A percentile compares a stretch with the other conserved stretches of the same genome.
Conservation (phyloP, 2,888 invertebrate genomes). For the Athalia cordata region DNA sequence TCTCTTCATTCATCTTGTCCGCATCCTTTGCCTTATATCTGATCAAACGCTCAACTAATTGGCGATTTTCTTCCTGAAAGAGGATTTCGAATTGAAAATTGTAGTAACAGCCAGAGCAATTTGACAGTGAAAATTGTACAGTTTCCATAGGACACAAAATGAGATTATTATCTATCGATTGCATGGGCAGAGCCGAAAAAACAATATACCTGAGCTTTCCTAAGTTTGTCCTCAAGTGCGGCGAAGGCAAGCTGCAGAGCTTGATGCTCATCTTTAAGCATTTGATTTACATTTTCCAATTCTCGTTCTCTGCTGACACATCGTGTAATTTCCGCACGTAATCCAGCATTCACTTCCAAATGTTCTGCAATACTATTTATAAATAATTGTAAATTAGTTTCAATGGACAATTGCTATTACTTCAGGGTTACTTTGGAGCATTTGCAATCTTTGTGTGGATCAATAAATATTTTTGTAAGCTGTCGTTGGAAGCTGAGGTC, state of each 20-base stretch:
- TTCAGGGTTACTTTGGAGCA: no score
- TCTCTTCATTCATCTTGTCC: slow-evolving; percentile 97
- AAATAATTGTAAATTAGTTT: background rate
- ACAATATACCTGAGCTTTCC: slow-evolving; percentile 83
- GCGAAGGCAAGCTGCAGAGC: slow-evolving; percentile 94
- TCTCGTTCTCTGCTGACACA: slow-evolving; percentile 84
- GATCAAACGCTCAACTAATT: slow-evolving; percentile 90
- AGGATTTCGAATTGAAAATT: background rate
- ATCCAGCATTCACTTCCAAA: slow-evolving; percentile 79
- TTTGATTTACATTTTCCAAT: slow-evolving; percentile 89
- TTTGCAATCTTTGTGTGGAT: no score
- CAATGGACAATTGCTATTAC: no score
- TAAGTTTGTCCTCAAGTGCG: slow-evolving; percentile 91
- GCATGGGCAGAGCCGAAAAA: background rate
- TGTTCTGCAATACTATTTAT: slow-evolving; percentile 81
- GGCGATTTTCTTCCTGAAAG: slow-evolving; percentile 89
- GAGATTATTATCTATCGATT: no score
- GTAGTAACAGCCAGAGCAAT: background rate
- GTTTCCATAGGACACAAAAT: no score
- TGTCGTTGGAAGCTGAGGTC: no score
- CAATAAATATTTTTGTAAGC: no score
- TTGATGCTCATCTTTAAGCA: slow-evolving; percentile 94
- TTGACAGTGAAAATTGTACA: slow-evolving; percentile 16
- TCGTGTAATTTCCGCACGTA: slow-evolving; percentile 84
- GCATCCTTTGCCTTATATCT: slow-evolving; percentile 96